Conservation (phyloP, 2,888 invertebrate species). For the Torymus tubicola region DNA sequence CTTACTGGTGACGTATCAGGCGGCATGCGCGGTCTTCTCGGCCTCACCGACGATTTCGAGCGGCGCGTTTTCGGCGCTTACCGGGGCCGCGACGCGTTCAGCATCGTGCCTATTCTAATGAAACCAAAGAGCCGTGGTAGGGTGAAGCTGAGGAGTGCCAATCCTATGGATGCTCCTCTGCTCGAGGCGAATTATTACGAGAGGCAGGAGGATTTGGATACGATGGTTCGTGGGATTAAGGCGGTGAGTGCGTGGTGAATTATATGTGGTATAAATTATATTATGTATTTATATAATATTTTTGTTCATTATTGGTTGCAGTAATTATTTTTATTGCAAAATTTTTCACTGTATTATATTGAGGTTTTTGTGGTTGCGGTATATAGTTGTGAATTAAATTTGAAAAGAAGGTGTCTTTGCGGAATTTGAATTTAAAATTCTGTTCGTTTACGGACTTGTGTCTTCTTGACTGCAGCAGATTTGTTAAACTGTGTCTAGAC, state of each 20-base stretch:
- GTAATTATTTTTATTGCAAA: too few relatives aligned
- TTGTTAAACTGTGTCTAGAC: too few relatives aligned
- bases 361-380: too few relatives aligned
- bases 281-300: too few relatives aligned
- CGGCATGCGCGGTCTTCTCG: slow-evolving; percentile 81
- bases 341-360: too few relatives aligned
- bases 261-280: too few relatives aligned
- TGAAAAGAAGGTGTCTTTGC: too few relatives aligned
- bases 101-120: slow-evolving; percentile 85
- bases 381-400: too few relatives aligned
- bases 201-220: slow-evolving; percentile 83
- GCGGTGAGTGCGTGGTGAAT: slow-evolving; percentile 77
- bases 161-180: slow-evolving; percentile 86
- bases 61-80: slow-evolving; percentile 79
- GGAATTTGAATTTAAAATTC: too few relatives aligned
- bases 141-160: slow-evolving; percentile 82
- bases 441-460: too few relatives aligned
- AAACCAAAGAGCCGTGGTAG: slow-evolving; percentile 87
- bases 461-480: too few relatives aligned
- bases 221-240: slow-evolving; percentile 86
- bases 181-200: slow-evolving; percentile 91
- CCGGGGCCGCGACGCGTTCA: slow-evolving; percentile 80
- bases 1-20: slow-evolving; percentile 86
- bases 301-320: too few relatives aligned
- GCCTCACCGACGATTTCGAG: slow-evolving; percentile 81